Conservation (phyloP, 2,888 invertebrate species). For the Orthosia gracilis region DNA sequence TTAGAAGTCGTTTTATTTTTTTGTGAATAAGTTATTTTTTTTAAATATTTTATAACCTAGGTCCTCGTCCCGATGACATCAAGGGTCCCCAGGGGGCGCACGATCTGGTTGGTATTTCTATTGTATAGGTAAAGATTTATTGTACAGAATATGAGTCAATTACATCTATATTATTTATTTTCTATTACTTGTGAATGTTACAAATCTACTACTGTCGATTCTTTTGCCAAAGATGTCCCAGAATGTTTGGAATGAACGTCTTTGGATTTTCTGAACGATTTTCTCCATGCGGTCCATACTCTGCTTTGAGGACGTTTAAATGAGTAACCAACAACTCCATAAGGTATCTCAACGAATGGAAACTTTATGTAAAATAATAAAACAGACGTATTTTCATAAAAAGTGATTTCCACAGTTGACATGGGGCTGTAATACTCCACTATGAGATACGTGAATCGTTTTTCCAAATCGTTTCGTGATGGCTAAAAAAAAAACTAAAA, state of each 20-base stretch:
- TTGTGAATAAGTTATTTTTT: no score
- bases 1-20: no score
- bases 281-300: constrained; percentile 28
- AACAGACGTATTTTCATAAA: constrained; percentile 45
- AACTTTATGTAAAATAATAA: constrained; percentile 69
- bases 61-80: no score
- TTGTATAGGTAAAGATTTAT: no score
- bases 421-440: constrained; percentile 68
- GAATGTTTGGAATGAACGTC: neutral
- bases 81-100: no score
- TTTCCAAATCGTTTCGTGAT: constrained; percentile 37
- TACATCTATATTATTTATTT: no score
- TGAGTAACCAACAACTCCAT: constrained; percentile 72
- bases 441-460: constrained; percentile 66
- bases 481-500: constrained; percentile 51
- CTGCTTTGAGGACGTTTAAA: constrained; percentile 28
- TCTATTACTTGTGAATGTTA: neutral
- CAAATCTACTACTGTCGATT: neutral
- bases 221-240: neutral
- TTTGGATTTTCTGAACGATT: constrained; percentile 3
- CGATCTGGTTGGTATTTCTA: no score
- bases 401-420: constrained; percentile 66
- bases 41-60: no score
- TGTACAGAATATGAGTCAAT: no score
- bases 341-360: constrained; percentile 70